phyloP scores from a whole-genome alignment of 2,113 vertebrate species.

The Grammomys dolichurus region DNA sequence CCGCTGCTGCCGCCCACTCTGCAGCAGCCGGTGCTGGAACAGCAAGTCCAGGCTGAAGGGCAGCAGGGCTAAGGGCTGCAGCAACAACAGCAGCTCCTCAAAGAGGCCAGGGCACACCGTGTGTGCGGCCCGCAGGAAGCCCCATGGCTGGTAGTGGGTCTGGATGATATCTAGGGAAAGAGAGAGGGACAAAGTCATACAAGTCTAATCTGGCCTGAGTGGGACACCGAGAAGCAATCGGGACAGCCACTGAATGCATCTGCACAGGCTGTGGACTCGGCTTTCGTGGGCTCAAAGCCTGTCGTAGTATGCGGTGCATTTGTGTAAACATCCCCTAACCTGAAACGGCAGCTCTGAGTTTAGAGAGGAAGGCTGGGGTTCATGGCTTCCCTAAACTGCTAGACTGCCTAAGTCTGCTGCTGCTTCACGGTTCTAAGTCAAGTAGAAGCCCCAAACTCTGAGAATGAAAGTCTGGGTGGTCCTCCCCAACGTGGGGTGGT shows the following conservation, averaged over 20 bases:
- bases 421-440: neutral
- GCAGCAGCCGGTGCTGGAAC: constrained; percentile 94
- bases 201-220: neutral
- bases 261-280: neutral
- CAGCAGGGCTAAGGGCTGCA: constrained; percentile 96
- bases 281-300: accelerated
- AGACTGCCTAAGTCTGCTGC: neutral
- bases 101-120: constrained; percentile 93
- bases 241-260: neutral
- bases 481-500: neutral
- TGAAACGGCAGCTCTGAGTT: neutral
- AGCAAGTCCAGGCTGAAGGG: constrained; percentile 97
- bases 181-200: neutral
- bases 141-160: constrained; percentile 94
- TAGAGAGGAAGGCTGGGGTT: neutral
- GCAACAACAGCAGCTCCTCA: constrained; percentile 95
- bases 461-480: neutral
- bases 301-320: accelerated
- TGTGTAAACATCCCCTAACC: neutral
- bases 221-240: neutral
- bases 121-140: constrained; percentile 94
- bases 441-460: neutral
- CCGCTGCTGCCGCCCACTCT: constrained; percentile 93
- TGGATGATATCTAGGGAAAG: constrained; percentile 91
- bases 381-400: neutral